These are phyloP conservation scores for Bunonema sp. DNA, from an alignment of 2,888 invertebrate species.

Conservation along the genomic window DNA sequence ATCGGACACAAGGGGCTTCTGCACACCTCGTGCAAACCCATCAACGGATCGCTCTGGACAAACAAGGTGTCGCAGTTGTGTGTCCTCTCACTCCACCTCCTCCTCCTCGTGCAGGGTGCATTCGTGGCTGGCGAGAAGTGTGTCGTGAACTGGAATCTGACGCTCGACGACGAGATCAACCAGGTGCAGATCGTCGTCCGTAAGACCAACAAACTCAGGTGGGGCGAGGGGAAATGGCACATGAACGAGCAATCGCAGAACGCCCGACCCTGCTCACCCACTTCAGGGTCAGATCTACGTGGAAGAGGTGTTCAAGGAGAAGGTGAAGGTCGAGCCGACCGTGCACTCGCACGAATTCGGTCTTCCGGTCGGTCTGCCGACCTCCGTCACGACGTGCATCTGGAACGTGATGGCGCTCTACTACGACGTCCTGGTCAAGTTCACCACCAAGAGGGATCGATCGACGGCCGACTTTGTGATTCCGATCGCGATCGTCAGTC, in stretches of 20 bases:
- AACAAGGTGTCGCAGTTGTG: too few relatives aligned
- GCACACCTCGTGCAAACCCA: conserved; percentile 18
- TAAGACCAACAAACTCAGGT: too few relatives aligned
- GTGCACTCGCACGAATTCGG: conserved; percentile 8
- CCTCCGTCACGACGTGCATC: conserved; percentile 17
- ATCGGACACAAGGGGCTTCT: conserved; percentile 11
- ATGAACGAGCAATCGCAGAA: conserved; percentile 5
- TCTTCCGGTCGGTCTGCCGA: conserved; percentile 9
- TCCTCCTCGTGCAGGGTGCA: too few relatives aligned
- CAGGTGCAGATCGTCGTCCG: too few relatives aligned
- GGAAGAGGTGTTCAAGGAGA: background rate
- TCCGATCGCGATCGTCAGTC: too few relatives aligned
- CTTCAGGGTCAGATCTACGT: conserved; percentile 8
- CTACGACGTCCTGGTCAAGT: conserved; percentile 12
- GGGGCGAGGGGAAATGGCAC: too few relatives aligned
- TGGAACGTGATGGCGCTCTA: conserved; percentile 18
- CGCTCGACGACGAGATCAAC: too few relatives aligned
- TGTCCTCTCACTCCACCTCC: too few relatives aligned
- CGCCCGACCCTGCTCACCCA: conserved; percentile 15
- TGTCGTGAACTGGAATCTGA: too few relatives aligned
- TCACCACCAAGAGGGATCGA: conserved; percentile 9
- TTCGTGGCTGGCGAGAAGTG: too few relatives aligned
- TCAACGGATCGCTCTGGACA: conserved; percentile 18
- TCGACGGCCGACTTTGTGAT: too few relatives aligned
- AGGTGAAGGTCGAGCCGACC: conserved; percentile 2